Percentiles rank a stretch among this genome's conserved stretches.
phyloP scores from a whole-genome alignment of 2,797 vertebrate genomes.

The Falco concolor region DNA sequence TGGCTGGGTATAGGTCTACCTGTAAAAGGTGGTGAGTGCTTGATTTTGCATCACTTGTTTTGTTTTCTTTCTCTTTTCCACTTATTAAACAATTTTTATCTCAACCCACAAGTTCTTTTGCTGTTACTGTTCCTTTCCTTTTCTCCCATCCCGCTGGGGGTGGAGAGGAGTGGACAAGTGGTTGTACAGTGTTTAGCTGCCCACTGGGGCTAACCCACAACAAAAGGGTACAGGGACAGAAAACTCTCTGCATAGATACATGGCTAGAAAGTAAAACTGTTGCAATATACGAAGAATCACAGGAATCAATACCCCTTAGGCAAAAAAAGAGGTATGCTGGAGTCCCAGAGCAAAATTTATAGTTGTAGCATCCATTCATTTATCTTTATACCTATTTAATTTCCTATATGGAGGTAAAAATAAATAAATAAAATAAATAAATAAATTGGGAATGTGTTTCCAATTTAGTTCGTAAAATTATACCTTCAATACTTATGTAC shows the following conservation, averaged over 20 bases:
- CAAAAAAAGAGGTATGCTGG: background rate
- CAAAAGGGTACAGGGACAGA: background rate
- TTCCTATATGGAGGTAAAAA: background rate
- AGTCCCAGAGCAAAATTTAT: background rate
- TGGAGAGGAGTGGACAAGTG: background rate
- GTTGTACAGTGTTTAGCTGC: background rate
- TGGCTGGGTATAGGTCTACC: rapidly evolving
- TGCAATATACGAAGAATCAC: background rate
- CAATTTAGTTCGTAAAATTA: background rate
- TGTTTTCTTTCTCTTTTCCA: background rate
- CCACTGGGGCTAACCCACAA: background rate
- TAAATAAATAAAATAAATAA: background rate
- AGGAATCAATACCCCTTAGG: background rate
- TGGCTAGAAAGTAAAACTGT: background rate
- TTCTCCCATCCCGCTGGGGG: rapidly evolving
- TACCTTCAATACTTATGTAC: background rate
- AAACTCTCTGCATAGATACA: background rate
- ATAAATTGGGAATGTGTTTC: background rate
- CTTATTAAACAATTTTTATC: background rate
- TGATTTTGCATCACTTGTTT: background rate
- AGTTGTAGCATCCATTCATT: background rate
- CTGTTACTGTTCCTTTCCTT: background rate
- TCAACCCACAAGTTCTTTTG: rapidly evolving
- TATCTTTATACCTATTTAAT: background rate
- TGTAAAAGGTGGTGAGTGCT: background rate